These are phyloP conservation scores for Synanthedon andrenaeformis DNA, from an alignment of 2,888 invertebrate species.

Conservation along the genomic window DNA sequence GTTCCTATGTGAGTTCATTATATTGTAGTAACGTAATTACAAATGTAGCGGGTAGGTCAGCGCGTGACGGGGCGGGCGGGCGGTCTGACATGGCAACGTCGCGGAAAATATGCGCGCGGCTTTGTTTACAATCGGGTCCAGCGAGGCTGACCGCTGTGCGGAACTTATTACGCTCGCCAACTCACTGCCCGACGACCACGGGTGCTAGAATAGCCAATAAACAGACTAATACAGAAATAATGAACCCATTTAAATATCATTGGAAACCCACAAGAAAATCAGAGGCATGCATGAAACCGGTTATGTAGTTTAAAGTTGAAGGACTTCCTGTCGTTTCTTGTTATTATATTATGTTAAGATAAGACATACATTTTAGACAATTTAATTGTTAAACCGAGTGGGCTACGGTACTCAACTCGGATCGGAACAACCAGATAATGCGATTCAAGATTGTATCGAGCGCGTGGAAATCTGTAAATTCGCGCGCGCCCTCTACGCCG, in stretches of 20 bases:
- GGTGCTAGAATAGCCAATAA: background rate
- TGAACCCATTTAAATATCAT: too few species aligned
- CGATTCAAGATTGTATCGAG: conserved; percentile 60
- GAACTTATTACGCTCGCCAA: conserved; percentile 15
- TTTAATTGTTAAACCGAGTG: conserved; percentile 13
- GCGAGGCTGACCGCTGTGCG: conserved; percentile 33
- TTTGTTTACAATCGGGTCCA: conserved; percentile 43
- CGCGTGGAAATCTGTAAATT: conserved; percentile 57
- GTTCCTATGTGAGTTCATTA: too few species aligned
- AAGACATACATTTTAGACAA: background rate
- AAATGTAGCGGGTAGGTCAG: conserved; percentile 7
- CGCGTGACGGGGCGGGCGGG: conserved; percentile 26
- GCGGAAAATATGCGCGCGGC: conserved; percentile 38
- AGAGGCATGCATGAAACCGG: conserved; percentile 12
- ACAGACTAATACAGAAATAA: background rate
- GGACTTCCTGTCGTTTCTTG: conserved; percentile 4
- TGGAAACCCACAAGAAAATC: conserved; percentile 2
- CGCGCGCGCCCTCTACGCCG: conserved; percentile 44
- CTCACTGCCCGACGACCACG: conserved; percentile 13
- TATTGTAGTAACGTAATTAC: too few species aligned
- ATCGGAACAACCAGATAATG: conserved; percentile 35
- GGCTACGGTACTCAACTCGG: conserved; percentile 31
- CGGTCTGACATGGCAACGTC: conserved; percentile 41
- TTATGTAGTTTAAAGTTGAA: conserved; percentile 8
- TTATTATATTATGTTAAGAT: too few species aligned